Percentiles rank a stretch among this genome's conserved stretches.
These are phyloP conservation scores for Drosophila sp. DNA, from an alignment of 1,140 invertebrate genomes.

Conservation along the genomic window DNA sequence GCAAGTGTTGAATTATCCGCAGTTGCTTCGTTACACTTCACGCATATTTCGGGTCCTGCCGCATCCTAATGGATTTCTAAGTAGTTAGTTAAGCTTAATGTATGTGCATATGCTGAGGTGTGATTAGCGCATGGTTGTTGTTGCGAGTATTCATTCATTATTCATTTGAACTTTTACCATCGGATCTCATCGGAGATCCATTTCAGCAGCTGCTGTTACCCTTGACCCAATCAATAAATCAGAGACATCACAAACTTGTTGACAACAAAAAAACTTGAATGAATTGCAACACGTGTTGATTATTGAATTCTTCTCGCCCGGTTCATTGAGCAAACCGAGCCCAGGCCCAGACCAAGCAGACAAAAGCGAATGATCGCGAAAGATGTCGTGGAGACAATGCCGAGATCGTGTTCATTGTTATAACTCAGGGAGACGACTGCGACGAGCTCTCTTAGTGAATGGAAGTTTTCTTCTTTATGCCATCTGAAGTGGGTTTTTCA, in stretches of 20 bases:
- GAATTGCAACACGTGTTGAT: conserved; percentile 75
- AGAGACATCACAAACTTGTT: conserved; percentile 60
- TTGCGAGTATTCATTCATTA: neutral
- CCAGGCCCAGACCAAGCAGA: conserved; percentile 23
- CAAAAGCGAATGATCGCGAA: conserved; percentile 58
- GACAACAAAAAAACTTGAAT: conserved; percentile 72
- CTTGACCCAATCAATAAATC: conserved; percentile 78
- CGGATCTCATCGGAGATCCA: neutral
- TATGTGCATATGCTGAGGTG: neutral
- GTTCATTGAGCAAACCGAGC: conserved; percentile 65
- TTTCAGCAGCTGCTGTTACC: conserved; percentile 42
- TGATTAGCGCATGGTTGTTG: neutral
- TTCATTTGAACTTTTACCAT: neutral
- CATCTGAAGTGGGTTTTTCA: conserved; percentile 64
- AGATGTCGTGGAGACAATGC: conserved; percentile 55
- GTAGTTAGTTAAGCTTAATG: neutral
- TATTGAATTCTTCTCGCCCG: conserved; percentile 25
- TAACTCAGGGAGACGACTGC: conserved; percentile 32
- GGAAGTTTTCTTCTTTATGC: conserved; percentile 62
- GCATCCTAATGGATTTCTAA: conserved; percentile 52
- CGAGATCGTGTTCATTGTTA: conserved; percentile 63
- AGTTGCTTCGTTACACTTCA: conserved; percentile 56
- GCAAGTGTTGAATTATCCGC: conserved; percentile 57
- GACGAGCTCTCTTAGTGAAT: conserved; percentile 44
- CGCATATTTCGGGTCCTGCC: conserved; percentile 40